phyloP scores from a whole-genome alignment of 2,888 invertebrate species.

The Rhamnusium bicolor region DNA sequence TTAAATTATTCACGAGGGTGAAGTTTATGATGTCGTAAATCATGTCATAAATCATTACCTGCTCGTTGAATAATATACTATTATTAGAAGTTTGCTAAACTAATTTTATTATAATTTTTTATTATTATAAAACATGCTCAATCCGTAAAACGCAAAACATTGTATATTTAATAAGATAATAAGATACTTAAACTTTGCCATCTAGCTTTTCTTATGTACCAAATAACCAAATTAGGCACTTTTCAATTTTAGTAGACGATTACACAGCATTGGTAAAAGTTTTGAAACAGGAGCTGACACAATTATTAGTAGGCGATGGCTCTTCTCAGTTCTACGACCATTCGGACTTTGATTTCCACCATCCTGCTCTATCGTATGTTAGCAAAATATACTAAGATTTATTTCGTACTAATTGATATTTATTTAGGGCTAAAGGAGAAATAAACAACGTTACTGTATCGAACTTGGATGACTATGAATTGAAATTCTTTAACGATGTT shows the following conservation, averaged over 20 bases:
- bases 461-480: slow-evolving; percentile 29
- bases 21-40: too few species aligned
- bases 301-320: not conserved
- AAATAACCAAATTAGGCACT: not conserved
- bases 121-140: too few species aligned
- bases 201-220: too few species aligned
- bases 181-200: too few species aligned
- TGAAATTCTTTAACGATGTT: slow-evolving; percentile 23
- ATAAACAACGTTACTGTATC: slow-evolving; percentile 41
- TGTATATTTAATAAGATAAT: too few species aligned
- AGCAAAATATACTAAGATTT: not conserved
- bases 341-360: slow-evolving; percentile 10
- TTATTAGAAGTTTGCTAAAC: too few species aligned
- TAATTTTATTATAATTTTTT: too few species aligned
- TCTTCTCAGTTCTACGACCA: not conserved
- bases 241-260: not conserved
- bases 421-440: slow-evolving; percentile 39
- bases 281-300: not conserved
- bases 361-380: slow-evolving; percentile 25
- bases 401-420: not conserved
- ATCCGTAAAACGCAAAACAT: too few species aligned
- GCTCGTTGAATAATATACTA: too few species aligned
- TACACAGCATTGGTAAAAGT: not conserved
- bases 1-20: too few species aligned
- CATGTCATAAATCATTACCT: too few species aligned